Percentiles rank a stretch among this genome's conserved stretches.
These are phyloP conservation scores for Furcifer pardalis DNA, from an alignment of 2,797 vertebrate genomes.

Conservation along the genomic window DNA sequence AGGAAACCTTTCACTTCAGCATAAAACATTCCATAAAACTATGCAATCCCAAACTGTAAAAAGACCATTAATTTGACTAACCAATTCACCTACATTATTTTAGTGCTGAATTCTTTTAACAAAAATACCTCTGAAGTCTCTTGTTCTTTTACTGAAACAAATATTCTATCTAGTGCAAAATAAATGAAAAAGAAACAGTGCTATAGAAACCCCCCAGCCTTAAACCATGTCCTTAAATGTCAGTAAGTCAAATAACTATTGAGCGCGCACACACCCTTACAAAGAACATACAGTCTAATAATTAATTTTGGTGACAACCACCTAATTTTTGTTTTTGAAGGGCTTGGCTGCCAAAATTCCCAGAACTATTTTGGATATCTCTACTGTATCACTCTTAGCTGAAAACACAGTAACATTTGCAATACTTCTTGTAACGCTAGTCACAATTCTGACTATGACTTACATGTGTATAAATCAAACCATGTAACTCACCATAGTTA, in stretches of 20 bases:
- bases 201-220: too few relatives aligned
- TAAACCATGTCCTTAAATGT: not conserved
- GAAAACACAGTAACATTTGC: not conserved
- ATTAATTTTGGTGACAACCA: not conserved
- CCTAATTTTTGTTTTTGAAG: not conserved
- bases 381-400: too few relatives aligned
- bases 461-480: too few relatives aligned
- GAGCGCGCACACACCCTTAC: not conserved
- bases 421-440: too few relatives aligned
- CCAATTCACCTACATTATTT: not conserved
- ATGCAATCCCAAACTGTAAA: not conserved
- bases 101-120: constrained; percentile 13
- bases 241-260: not conserved
- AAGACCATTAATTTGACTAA: constrained; percentile 23
- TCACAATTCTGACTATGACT: too few relatives aligned
- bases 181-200: too few relatives aligned
- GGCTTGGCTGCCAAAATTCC: not conserved
- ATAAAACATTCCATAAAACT: constrained; percentile 10
- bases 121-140: too few relatives aligned
- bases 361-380: not conserved
- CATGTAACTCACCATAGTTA: too few relatives aligned
- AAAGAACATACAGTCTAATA: not conserved
- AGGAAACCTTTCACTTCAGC: not conserved
- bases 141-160: too few relatives aligned
- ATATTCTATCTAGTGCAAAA: too few relatives aligned